Percentiles rank a stretch among this genome's conserved stretches.
These are phyloP conservation scores for Lordiphosa collinella DNA, from an alignment of 1,140 invertebrate species.

Conservation along the genomic window DNA sequence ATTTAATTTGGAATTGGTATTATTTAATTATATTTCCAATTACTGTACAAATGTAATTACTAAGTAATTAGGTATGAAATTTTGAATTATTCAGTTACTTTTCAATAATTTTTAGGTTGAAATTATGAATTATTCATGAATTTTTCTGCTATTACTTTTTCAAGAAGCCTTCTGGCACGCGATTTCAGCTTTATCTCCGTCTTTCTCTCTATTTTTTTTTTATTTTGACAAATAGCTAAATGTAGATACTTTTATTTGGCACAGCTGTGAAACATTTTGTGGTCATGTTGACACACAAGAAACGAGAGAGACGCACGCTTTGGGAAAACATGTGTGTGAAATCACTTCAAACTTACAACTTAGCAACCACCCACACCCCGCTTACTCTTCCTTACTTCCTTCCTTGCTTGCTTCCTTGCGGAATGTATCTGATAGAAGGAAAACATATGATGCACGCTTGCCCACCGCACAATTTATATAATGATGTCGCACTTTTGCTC, in stretches of 20 bases:
- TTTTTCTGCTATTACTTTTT: no score
- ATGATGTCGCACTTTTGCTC: constrained; percentile 74
- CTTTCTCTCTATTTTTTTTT: not conserved
- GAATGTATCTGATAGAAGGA: constrained; percentile 64
- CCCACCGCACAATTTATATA: constrained; percentile 69
- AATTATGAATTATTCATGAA: no score
- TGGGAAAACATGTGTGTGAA: constrained; percentile 67
- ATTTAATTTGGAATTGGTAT: no score
- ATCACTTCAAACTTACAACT: constrained; percentile 56
- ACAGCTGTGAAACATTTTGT: constrained; percentile 73
- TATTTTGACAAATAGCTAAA: constrained; percentile 54
- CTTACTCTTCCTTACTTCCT: not conserved
- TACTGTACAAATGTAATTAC: no score
- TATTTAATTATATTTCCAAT: no score
- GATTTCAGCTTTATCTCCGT: not conserved
- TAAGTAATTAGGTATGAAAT: no score
- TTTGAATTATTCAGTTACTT: no score
- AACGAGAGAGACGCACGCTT: constrained; percentile 20
- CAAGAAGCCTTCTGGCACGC: no score
- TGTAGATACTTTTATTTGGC: constrained; percentile 34
- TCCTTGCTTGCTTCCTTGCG: constrained; percentile 6
- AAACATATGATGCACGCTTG: constrained; percentile 70
- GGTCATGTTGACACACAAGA: constrained; percentile 54
- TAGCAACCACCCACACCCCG: not conserved
- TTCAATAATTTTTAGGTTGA: no score